Base-by-base conservation (phyloP, 2,113 vertebrate species). In the Chionodraco myersi region DNA sequence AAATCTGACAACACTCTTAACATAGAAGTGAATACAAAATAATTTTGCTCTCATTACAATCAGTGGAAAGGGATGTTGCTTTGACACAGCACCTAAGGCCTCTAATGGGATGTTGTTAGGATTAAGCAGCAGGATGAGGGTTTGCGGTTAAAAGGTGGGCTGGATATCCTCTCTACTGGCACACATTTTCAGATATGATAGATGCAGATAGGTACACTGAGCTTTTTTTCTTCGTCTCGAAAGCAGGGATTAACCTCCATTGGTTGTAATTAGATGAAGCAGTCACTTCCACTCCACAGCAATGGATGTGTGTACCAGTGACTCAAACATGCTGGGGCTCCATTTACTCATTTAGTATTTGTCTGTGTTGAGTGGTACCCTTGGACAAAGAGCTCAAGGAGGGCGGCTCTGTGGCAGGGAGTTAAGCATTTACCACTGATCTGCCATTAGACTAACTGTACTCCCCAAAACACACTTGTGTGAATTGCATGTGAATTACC, bases 191-290 rank as follows among this genome's bases (percentile, higher is more conserved):
- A 76, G 60, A 86, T 68, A 78, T 72, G 79, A 88, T 71, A 63
- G 51, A 72, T 73, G 71, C 59, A 53, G 58, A 21, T 51, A 75
- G 78, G 73, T 75, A 26, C 69, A 77, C 26, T 44, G 47, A 68
- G 54, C 21, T 48, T 51, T 56, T 10, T n/a, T 11, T 53, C 60
- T 26, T 64, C 63, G 56, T 10, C 26, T 12, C n/a, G 18, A 91
- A 92, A 91, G 84, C 86, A 88, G 69, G 88, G 92, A 89, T 93
- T 92, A 93, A 92, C 89, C 92, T 86, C 86, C 78, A 91, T 92
- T 89, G 74, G 79, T 84, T 86, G 72, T 91, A 92, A 93, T 91
- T 91, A 93, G 85, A 93, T 76, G 69, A 70, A 85, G 77, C 82
- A 77, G 80, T 80, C 80, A 80, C 77, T 80, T 80, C 64, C 82